Evolutionary conservation across 2,888 invertebrate genomes (phyloP), one percentile per base, ranked within the genome.

Genomic region (Monochamus alternatus): DNA sequence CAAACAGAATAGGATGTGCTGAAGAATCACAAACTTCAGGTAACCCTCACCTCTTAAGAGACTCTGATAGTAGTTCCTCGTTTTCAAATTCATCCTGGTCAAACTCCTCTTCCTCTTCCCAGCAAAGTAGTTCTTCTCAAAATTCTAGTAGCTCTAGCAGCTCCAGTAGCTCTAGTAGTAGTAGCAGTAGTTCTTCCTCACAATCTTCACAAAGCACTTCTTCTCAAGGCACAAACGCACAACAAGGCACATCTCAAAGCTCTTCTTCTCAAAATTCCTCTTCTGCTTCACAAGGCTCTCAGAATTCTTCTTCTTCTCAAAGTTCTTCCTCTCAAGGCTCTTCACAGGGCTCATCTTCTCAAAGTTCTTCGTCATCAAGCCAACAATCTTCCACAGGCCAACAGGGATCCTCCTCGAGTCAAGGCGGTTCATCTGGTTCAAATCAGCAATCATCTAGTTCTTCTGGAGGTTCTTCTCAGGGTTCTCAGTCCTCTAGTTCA

Each of bases 181-280:
- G 66, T 52, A 74, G 72, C 44, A 77, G 69, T 68, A 69, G 69
- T 67, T 58, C 5, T 30, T 62, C 52, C 58, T 51, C 51, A 30
- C 68, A 58, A 38, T 95, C 84, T 95, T 95, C 85, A 92, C 90
- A 77, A 94, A 93, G 86, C 95, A 95, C 89, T 94, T 59, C 75
- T 38, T 63, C 65, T 22, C 74, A 74, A 77, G 66, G 72, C 38
- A 69, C 76, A 43, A 66, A 73, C 73, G 59, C 62, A 69, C 69
- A 55, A 31, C 22, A 38, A 55, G 64, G 78, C 32, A 71, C 75
- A 38, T 60, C 62, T 32, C 43, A 58, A 38, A 72, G 64, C 58
- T 67, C 78, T 31, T 72, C 75, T 73, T 65, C 64, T 65, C 90
- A 32, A 91, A 22, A 22, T 22, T 22, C 64, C 59, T 64, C 65